Evolutionary conservation across 2,113 vertebrate species (phyloP), one percentile per base, ranked within the genome.

Genomic region (Procavia capensis): DNA sequence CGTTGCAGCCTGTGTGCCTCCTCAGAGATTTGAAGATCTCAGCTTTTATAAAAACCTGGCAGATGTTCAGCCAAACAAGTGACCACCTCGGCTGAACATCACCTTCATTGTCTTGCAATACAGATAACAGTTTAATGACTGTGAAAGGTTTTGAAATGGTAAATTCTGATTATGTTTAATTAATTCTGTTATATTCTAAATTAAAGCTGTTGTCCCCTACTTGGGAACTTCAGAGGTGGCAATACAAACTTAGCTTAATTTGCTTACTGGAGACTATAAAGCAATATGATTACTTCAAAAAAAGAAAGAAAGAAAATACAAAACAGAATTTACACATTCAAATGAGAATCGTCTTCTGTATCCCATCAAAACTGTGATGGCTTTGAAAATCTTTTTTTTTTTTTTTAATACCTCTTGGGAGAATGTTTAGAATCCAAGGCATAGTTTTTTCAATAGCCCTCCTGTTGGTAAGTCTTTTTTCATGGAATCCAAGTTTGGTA

Each of bases 111-210:
- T 70, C 34, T 86, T 59, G 29, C 29, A 61, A 6, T 5, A 5
- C 17, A 81, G 36, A 4, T 41, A 68, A 66, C 45, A 57, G 43
- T 59, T 85, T 76, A 72, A 43, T 93, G 20, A 57, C 74, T 31
- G 3, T 50, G 19, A 85, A 93, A 82, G 34, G 59, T 91, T 85
- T 75, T 86, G 34, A 92, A 90, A 31, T 9, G 29, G 17, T 43
- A 36, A 61, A 72, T 64, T 91, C 85, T 54, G 43, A 27, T 57
- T 78, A 39, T 78, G 74, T 75, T 66, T 64, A 96, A 84, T 88
- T 91, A 64, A 59, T 93, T 93, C 68, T 82, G 41, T 85, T 91
- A 84, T 61, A 90, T 76, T 88, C 92, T 94, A 19, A 86, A 57
- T 72, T n/a, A 47, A 91, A 92, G 20, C 78, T 87, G 3, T 88